Base-by-base conservation (phyloP, 2,888 invertebrate genomes). In the Synergus japonicus region DNA sequence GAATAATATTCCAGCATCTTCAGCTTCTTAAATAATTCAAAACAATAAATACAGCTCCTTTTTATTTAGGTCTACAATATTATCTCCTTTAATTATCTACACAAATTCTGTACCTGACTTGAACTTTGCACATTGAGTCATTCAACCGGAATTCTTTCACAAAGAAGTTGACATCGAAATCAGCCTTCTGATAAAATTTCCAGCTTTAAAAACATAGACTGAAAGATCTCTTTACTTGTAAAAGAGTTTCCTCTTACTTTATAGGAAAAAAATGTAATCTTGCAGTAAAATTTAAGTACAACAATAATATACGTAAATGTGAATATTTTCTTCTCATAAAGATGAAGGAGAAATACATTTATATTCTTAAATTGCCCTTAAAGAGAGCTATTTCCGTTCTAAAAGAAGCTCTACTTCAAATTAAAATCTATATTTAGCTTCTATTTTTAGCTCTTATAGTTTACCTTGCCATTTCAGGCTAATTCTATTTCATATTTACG, bases 91-190 rank as follows among this genome's bases (percentile, higher is more conserved):
- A 69, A 69, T 49, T 29, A 49, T 43, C 15, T 69, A 49, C 13
- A 69, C 29, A 69, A 49, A 69, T 46, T 69, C 46, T 69, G 69
- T 46, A 49, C 69, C 46, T 69, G 22, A 22, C 29, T 69, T 69
- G 69, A 69, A 69, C 69, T 69, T 69, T 69, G 49, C 8, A 15
- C 69, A 69, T 49, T 69, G 69, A 69, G 49, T 69, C 69, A 69
- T 49, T 69, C 22, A 13, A 69, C 12, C 29, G 49, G 69, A 69
- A 69, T 69, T 46, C 8, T 69, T 29, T 69, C 22, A 69, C 69
- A 69, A 69, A 69, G 69, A 69, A 69, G 15, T 69, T 69, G 13
- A 44, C 22, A 49, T 69, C 15, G 22, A 69, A 69, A 49, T 46
- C 29, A 49, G 13, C 29, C 12, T 69, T 69, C 37, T n/a, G 15